Evolutionary conservation across 2,888 invertebrate genomes (phyloP).

Genomic region (Campoplex nolae): DNA sequence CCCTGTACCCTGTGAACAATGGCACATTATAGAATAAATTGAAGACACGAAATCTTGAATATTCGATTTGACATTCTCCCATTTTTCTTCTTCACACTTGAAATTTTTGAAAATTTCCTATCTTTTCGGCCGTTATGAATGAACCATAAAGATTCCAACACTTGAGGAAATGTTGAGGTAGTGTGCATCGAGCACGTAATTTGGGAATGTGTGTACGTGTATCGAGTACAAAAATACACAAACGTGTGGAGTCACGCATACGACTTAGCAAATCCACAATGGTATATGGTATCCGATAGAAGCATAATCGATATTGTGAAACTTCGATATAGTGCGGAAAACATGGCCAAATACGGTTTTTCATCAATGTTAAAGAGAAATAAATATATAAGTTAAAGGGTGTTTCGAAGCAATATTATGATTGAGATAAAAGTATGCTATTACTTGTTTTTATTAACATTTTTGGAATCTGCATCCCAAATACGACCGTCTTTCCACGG

Average conservation of each 20-base stretch:
- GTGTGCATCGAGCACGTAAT: conserved; percentile 34
- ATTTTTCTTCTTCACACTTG: neutral
- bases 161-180: neutral
- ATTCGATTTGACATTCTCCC: neutral
- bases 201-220: conserved; percentile 16
- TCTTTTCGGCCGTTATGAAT: conserved; percentile 1
- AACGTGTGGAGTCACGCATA: conserved; percentile 19
- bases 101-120: neutral
- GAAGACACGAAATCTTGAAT: neutral
- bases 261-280: conserved; percentile 37
- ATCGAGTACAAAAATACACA: conserved; percentile 17
- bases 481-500: conserved; percentile 90
- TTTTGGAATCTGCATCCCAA: conserved; percentile 89
- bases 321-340: conserved; percentile 72
- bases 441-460: conserved; percentile 89
- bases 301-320: conserved; percentile 75
- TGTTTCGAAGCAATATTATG: conserved; percentile 83
- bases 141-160: conserved; percentile 34
- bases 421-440: conserved; percentile 87
- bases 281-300: conserved; percentile 66
- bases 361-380: conserved; percentile 56
- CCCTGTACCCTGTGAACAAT: neutral
- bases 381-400: conserved; percentile 62
- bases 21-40: neutral
- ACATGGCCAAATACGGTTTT: conserved; percentile 72